phyloP scores from a whole-genome alignment of 2,113 vertebrate genomes.

The Lathamus discolor region DNA sequence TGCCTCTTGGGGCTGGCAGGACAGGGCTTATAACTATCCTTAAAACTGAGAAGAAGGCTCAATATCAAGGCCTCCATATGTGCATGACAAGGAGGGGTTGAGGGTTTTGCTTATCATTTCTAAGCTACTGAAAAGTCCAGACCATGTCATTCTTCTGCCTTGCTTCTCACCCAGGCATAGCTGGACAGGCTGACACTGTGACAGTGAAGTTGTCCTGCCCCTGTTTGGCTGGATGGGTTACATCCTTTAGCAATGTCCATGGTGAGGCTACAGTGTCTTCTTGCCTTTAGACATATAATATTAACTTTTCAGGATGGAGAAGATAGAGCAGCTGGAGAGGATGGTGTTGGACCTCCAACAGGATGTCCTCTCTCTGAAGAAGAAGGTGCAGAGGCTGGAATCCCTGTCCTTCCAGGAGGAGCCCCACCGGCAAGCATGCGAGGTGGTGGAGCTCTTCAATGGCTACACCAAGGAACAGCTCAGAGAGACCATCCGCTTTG shows the following conservation, averaged over 20 bases:
- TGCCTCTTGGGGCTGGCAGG: not conserved
- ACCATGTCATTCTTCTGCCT: not conserved
- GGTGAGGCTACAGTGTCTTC: not conserved
- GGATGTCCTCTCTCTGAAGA: constrained; percentile 39
- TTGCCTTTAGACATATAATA: not conserved
- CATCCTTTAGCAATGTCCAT: not conserved
- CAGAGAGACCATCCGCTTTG: constrained; percentile 60
- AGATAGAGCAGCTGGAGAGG: constrained; percentile 59
- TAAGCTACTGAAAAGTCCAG: not conserved
- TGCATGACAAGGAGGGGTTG: not conserved
- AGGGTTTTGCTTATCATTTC: not conserved
- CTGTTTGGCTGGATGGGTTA: not conserved
- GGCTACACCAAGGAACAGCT: constrained; percentile 68
- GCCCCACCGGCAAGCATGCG: not conserved
- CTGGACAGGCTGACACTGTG: not conserved
- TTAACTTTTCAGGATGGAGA: constrained; percentile 17
- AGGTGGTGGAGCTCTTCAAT: constrained; percentile 53
- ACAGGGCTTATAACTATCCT: not conserved
- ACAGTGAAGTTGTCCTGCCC: not conserved
- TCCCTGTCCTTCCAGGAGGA: constrained; percentile 51
- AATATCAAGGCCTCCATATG: not conserved
- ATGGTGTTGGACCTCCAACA: constrained; percentile 42
- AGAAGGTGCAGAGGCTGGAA: constrained; percentile 61
- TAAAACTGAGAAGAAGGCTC: not conserved
- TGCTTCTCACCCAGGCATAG: not conserved